A percentile compares a stretch with the other conserved stretches of the same genome.
Conservation (phyloP, 2,888 invertebrate species). For the Pedicia rivosa region DNA sequence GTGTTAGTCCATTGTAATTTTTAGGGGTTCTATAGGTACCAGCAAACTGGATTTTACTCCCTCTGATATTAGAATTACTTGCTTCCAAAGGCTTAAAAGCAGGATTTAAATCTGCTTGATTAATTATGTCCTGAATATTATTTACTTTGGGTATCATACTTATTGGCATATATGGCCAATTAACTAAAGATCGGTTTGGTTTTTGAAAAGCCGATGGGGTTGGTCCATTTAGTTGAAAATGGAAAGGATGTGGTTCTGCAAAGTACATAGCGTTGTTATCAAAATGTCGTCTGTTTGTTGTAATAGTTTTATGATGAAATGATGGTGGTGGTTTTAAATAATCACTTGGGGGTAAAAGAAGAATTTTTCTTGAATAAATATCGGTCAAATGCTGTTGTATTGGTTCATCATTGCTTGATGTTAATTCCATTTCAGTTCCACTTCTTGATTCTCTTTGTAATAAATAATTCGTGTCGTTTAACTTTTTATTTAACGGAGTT, state of each 20-base stretch:
- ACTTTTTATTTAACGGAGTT: neutral
- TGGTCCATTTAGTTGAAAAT: slow-evolving; percentile 25
- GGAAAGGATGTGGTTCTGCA: slow-evolving; percentile 25
- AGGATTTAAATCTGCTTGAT: slow-evolving; percentile 11
- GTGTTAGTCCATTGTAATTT: slow-evolving; percentile 22
- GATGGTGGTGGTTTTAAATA: neutral
- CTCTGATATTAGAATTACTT: slow-evolving; percentile 22
- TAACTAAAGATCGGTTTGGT: slow-evolving; percentile 4
- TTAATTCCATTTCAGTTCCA: neutral
- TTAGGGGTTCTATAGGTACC: slow-evolving; percentile 27
- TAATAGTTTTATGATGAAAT: neutral
- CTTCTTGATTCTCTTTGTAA: neutral
- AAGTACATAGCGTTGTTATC: slow-evolving; percentile 6
- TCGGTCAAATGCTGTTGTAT: neutral
- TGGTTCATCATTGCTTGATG: too few relatives aligned
- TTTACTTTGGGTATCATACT: slow-evolving; percentile 14
- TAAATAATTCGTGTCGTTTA: too few relatives aligned
- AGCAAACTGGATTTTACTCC: slow-evolving; percentile 21
- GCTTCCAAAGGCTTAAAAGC: slow-evolving; percentile 12
- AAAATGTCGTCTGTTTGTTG: slow-evolving; percentile 9
- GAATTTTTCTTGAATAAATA: neutral
- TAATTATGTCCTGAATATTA: slow-evolving; percentile 28
- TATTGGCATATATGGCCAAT: slow-evolving; percentile 5
- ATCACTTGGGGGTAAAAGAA: neutral
- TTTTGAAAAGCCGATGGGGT: slow-evolving; percentile 25